Conservation (phyloP, 2,888 invertebrate species). For the Dolichomitus sp. region DNA sequence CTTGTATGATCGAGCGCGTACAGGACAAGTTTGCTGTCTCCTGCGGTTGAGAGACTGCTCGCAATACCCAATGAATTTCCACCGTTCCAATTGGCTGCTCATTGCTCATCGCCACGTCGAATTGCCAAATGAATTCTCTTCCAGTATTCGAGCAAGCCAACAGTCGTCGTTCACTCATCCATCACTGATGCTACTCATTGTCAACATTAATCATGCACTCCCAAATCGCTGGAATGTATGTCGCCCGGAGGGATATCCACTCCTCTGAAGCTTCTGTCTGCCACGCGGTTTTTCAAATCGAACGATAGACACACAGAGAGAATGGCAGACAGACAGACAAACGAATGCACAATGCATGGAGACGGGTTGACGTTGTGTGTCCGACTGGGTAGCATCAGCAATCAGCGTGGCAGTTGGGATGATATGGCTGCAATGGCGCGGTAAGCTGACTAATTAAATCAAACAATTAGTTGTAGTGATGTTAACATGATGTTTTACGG, state of each 20-base stretch:
- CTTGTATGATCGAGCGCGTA: slow-evolving; percentile 36
- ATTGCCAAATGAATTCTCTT: slow-evolving; percentile 55
- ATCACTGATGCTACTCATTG: slow-evolving; percentile 67
- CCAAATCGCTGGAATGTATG: slow-evolving; percentile 40
- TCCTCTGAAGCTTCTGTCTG: slow-evolving; percentile 23
- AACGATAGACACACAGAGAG: not conserved
- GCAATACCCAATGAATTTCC: slow-evolving; percentile 65
- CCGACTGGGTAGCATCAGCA: not conserved
- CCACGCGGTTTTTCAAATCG: slow-evolving; percentile 26
- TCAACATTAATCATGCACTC: slow-evolving; percentile 62
- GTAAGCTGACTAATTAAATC: slow-evolving; percentile 62
- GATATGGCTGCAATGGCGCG: not conserved
- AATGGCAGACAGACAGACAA: not conserved
- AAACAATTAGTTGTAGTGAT: slow-evolving; percentile 68
- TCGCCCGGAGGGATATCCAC: slow-evolving; percentile 28
- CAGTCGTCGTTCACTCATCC: slow-evolving; percentile 51
- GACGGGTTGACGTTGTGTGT: not conserved
- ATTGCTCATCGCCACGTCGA: slow-evolving; percentile 69
- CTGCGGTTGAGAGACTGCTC: slow-evolving; percentile 36
- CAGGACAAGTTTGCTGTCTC: slow-evolving; percentile 48
- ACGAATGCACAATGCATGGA: slow-evolving; percentile 1
- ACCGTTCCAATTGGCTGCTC: slow-evolving; percentile 70
- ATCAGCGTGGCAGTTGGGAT: not conserved
- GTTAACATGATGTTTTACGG: slow-evolving; percentile 64
- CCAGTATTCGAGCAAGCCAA: slow-evolving; percentile 29